Percentiles rank a stretch among this genome's conserved stretches.
Conservation (phyloP, 1,140 invertebrate species). For the Aphaenogaster ashmeadi region DNA sequence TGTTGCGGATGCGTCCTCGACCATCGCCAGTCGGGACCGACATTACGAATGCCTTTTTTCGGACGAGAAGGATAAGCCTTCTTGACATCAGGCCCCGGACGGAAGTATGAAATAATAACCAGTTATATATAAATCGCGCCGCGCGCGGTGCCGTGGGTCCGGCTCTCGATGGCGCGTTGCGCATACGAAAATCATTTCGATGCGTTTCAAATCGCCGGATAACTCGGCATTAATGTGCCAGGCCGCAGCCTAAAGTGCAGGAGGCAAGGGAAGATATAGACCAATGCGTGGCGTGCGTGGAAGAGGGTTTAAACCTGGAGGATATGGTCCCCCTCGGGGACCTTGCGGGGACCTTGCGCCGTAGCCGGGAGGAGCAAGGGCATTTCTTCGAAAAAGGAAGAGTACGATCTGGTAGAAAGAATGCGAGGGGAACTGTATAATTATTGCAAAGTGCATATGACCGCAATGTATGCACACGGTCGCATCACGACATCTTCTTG, state of each 20-base stretch:
- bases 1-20: slow-evolving; percentile 64
- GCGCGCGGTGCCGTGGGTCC: slow-evolving; percentile 56
- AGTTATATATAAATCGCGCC: slow-evolving; percentile 79
- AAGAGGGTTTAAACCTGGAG: slow-evolving; percentile 65
- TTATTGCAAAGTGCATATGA: slow-evolving; percentile 75
- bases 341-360: slow-evolving; percentile 38
- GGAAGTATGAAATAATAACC: slow-evolving; percentile 81
- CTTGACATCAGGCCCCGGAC: slow-evolving; percentile 73
- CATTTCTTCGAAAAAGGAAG: slow-evolving; percentile 5
- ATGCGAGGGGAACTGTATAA: slow-evolving; percentile 69
- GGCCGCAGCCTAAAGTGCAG: slow-evolving; percentile 59
- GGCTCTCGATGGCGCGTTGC: slow-evolving; percentile 51
- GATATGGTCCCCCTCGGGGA: slow-evolving; percentile 62
- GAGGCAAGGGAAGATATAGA: slow-evolving; percentile 34
- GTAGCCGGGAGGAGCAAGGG: slow-evolving; percentile 19
- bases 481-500: slow-evolving; percentile 36
- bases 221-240: slow-evolving; percentile 81
- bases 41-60: slow-evolving; percentile 63
- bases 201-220: slow-evolving; percentile 81
- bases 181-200: slow-evolving; percentile 78
- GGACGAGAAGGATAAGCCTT: slow-evolving; percentile 74
- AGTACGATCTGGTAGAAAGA: slow-evolving; percentile 31
- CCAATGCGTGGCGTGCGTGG: neutral
- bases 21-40: slow-evolving; percentile 26
- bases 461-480: slow-evolving; percentile 48